These are phyloP conservation scores for Danio tinwini DNA, from an alignment of 2,797 vertebrate species.

Conservation along the genomic window DNA sequence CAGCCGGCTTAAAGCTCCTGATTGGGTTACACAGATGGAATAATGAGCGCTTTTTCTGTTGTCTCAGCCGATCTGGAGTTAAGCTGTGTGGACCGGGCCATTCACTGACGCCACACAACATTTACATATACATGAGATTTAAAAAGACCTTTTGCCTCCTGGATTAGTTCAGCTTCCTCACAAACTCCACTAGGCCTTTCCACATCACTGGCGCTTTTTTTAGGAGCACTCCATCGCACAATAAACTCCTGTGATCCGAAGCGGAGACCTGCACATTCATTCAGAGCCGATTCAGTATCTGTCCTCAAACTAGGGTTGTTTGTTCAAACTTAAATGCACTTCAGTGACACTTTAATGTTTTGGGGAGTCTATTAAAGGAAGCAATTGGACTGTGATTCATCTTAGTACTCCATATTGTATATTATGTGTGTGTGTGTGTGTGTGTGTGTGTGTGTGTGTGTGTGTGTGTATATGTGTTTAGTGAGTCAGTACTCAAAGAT, in stretches of 20 bases:
- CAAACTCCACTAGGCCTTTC: constrained; percentile 63
- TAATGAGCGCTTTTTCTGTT: constrained; percentile 76
- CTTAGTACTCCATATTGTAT: not conserved
- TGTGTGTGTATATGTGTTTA: not conserved
- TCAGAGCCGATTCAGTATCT: constrained; percentile 30
- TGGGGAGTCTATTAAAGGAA: constrained; percentile 23
- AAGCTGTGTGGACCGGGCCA: constrained; percentile 61
- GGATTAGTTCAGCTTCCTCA: constrained; percentile 74
- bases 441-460: not conserved
- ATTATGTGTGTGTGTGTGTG: not conserved
- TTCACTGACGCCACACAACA: constrained; percentile 63
- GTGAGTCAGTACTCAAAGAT: not conserved
- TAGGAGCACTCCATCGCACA: constrained; percentile 63
- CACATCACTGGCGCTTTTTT: constrained; percentile 68
- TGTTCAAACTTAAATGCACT: constrained; percentile 21
- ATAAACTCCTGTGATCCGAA: constrained; percentile 66
- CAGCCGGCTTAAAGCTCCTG: constrained; percentile 66
- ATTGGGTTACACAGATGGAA: constrained; percentile 71
- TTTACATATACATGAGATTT: constrained; percentile 80
- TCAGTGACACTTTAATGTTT: constrained; percentile 27
- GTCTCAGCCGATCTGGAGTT: constrained; percentile 67
- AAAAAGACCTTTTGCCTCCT: constrained; percentile 68
- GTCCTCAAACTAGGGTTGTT: constrained; percentile 14
- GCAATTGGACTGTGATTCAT: not conserved
- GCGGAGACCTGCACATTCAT: constrained; percentile 43